Conservation (phyloP, 1,140 invertebrate genomes). For the Babylonia areolata region DNA sequence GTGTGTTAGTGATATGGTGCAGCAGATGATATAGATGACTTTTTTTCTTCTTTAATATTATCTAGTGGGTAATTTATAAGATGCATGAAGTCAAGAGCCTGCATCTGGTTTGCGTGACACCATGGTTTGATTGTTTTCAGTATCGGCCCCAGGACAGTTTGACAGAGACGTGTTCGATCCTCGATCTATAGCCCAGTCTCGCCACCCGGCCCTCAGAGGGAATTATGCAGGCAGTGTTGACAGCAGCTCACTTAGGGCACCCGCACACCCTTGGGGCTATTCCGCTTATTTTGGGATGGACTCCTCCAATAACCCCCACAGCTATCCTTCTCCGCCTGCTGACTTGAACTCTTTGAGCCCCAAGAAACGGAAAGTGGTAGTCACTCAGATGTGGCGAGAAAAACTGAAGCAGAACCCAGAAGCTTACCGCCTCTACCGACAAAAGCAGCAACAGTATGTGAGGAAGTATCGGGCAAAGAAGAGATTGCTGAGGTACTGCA, state of each 20-base stretch:
- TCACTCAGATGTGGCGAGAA: conserved; percentile 8
- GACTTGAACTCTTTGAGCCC: not conserved
- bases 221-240: not conserved
- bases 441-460: conserved; percentile 16
- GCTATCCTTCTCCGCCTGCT: not conserved
- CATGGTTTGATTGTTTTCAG: not conserved
- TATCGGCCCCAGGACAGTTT: not conserved
- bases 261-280: not conserved
- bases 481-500: not conserved
- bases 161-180: not conserved
- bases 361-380: not conserved
- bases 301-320: not conserved
- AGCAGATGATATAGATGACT: too few species aligned
- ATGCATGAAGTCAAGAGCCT: not conserved
- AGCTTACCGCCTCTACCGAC: not conserved
- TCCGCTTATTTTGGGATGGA: not conserved
- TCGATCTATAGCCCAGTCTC: too few species aligned
- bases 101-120: too few species aligned
- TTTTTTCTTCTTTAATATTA: not conserved
- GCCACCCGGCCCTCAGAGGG: not conserved
- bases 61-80: not conserved
- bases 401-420: conserved; percentile 26
- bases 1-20: too few species aligned
- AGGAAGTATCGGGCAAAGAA: conserved; percentile 24
- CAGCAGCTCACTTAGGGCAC: not conserved